Evolutionary conservation across 2,113 vertebrate genomes (phyloP).

Genomic region (Saimiri boliviensis): DNA sequence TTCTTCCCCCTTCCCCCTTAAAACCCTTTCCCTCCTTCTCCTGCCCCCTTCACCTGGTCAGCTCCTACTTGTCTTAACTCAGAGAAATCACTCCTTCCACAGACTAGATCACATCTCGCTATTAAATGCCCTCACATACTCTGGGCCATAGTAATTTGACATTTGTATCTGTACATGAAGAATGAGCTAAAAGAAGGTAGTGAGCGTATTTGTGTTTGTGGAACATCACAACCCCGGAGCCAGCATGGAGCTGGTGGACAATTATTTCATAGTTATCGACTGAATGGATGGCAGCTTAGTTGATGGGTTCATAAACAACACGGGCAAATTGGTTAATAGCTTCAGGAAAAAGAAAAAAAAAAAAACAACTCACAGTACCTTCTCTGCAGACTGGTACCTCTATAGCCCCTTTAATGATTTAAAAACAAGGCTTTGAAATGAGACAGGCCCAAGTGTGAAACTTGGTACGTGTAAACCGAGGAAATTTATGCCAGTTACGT

Average conservation of each 20-base stretch:
- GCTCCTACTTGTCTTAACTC: background rate
- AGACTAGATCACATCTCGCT: background rate
- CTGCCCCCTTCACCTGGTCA: background rate
- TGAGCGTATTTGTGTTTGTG: background rate
- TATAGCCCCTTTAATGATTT: background rate
- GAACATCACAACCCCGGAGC: background rate
- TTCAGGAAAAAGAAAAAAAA: background rate
- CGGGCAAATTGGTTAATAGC: background rate
- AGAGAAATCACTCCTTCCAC: background rate
- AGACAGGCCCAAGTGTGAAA: background rate
- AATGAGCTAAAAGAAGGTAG: background rate
- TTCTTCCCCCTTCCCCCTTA: accelerated
- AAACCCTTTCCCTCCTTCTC: too few species aligned
- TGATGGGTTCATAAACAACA: background rate
- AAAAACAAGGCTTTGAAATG: background rate
- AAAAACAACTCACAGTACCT: background rate
- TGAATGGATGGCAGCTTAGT: background rate
- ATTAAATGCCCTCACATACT: background rate
- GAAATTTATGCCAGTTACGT: background rate
- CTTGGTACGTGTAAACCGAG: background rate
- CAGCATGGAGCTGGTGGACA: background rate
- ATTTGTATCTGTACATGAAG: background rate
- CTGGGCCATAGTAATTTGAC: background rate
- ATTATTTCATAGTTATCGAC: background rate
- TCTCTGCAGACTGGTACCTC: background rate